Evolutionary conservation across 1,140 invertebrate species (phyloP), one percentile per base, ranked within the genome.

Genomic region (Microvelia longipes): DNA sequence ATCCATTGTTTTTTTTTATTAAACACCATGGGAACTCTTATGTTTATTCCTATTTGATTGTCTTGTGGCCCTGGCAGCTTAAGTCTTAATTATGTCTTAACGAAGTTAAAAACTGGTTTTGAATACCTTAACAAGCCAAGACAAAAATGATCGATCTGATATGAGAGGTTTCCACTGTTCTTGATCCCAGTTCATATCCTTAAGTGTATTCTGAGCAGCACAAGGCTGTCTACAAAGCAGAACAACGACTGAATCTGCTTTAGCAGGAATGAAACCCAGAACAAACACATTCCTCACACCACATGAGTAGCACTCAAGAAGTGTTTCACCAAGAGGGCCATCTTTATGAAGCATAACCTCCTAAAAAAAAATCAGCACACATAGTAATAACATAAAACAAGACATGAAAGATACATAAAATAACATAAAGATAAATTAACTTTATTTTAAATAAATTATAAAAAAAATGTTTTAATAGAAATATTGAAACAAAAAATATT

Each of bases 101-200:
- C n/a, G n/a, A n/a, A n/a, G n/a, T n/a, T n/a, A n/a, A n/a, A n/a
- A n/a, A n/a, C n/a, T n/a, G n/a, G n/a, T n/a, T n/a, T n/a, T n/a
- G n/a, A 50, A 11, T 50, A 50, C 35, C 80, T 98, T 98, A 0
- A 99, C 95, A 19, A 99, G 81, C 97, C 97, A 99, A 0, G 93
- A 87, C 14, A 99, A 79, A 78, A 99, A 96, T 75, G 92, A 92
- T 28, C 96, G 89, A 80, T 99, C 97, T 74, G 94, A 88, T 68
- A 98, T 96, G 15, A 99, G 81, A 0, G 97, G 96, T 79, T 98
- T 97, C 97, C 97, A 99, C 79, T 98, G 94, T 71, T 96, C 94
- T 80, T 96, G 94, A 83, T 98, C 95, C 90, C 96, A 98, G 79
- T 98, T 98, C 92, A 97, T 96, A 79, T 98, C 96, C 80, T 98